These are phyloP conservation scores for Turnix velox DNA, from an alignment of 2,113 vertebrate genomes.

Conservation along the genomic window DNA sequence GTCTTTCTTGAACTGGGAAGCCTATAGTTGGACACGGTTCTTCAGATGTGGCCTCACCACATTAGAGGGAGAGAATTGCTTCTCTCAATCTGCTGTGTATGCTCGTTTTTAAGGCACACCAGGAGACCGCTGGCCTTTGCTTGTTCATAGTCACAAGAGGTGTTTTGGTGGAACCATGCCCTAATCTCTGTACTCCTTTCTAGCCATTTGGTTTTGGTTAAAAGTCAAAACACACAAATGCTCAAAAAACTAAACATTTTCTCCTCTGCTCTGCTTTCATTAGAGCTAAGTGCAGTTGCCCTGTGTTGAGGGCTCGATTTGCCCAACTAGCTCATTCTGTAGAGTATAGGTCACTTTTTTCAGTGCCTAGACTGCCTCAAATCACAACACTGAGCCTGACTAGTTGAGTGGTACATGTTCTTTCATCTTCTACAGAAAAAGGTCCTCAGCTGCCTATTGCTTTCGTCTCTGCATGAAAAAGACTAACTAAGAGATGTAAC, in stretches of 20 bases:
- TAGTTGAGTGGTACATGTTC: accelerated
- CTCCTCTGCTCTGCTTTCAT: accelerated
- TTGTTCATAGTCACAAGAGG: accelerated
- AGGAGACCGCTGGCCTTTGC: too few species aligned
- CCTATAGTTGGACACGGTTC: not conserved
- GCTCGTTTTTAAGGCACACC: not conserved
- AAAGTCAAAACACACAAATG: accelerated
- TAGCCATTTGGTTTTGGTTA: not conserved
- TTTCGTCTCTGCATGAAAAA: accelerated
- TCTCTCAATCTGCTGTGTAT: not conserved
- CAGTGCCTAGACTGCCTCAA: not conserved
- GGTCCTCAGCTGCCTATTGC: accelerated
- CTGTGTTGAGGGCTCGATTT: not conserved
- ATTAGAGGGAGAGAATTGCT: too few species aligned
- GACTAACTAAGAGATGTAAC: accelerated
- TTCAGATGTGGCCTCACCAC: not conserved
- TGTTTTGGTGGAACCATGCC: accelerated
- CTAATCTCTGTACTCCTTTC: accelerated
- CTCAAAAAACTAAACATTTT: not conserved
- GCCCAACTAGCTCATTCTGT: not conserved
- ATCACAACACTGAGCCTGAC: not conserved
- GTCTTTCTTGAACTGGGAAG: not conserved
- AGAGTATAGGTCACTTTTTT: not conserved
- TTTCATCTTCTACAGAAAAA: not conserved
- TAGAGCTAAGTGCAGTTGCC: accelerated